Evolutionary conservation across 1,140 invertebrate genomes (phyloP).

Genomic region (Aphis gossypii): DNA sequence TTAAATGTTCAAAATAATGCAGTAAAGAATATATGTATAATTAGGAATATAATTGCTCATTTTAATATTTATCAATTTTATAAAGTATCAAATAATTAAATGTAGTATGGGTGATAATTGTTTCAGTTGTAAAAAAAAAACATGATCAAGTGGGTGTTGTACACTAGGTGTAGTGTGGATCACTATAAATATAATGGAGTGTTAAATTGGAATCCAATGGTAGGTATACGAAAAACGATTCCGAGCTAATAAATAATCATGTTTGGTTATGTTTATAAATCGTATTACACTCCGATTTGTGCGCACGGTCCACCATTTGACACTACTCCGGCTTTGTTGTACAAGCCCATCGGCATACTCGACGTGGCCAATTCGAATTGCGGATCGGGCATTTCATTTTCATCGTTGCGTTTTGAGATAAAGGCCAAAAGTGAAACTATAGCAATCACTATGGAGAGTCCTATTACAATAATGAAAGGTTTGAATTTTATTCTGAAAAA

Average conservation of each 20-base stretch:
- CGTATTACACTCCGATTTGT: slow-evolving; percentile 63
- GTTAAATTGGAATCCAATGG: no score
- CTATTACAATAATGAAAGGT: neutral
- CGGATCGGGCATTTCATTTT: slow-evolving; percentile 18
- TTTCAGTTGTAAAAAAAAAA: no score
- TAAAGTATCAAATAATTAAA: neutral
- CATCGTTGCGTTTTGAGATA: no score
- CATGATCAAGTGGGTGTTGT: no score
- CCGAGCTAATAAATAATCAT: neutral
- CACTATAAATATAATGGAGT: no score
- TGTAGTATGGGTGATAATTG: no score
- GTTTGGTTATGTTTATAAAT: neutral
- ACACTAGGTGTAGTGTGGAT: no score
- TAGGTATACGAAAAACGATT: no score
- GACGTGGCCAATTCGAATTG: slow-evolving; percentile 56
- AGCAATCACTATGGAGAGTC: neutral
- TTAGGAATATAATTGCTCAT: no score
- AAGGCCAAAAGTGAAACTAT: neutral
- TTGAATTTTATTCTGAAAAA: neutral
- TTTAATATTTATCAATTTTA: neutral
- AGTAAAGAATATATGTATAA: no score
- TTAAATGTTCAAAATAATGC: neutral
- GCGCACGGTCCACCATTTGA: slow-evolving; percentile 64
- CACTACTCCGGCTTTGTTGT: slow-evolving; percentile 61
- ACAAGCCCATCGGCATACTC: slow-evolving; percentile 54